These are phyloP conservation scores for Turdus rufiventris DNA, from an alignment of 2,113 vertebrate species.

Conservation along the genomic window DNA sequence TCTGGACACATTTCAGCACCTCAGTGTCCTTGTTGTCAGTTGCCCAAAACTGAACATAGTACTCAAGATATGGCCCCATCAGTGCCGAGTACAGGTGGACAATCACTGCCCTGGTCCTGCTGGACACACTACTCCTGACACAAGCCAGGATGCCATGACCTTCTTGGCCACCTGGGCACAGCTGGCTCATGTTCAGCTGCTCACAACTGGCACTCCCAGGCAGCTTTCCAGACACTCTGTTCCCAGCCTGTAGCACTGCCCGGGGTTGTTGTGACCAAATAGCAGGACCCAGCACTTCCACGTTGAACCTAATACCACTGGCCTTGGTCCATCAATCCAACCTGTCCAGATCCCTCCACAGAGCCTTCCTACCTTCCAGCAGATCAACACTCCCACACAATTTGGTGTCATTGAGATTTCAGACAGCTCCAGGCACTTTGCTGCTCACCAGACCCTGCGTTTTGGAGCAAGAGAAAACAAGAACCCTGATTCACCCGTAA, in stretches of 20 bases:
- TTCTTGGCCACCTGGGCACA: neutral
- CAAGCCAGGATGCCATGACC: too few species aligned
- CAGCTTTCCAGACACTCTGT: neutral
- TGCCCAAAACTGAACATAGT: neutral
- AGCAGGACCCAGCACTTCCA: neutral
- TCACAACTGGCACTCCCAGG: too few species aligned
- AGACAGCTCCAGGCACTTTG: neutral
- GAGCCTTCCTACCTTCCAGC: neutral
- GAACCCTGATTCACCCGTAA: neutral
- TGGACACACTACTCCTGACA: neutral
- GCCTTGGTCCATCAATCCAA: neutral
- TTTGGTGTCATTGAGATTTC: neutral
- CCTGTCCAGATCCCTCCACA: neutral
- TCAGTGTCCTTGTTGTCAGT: neutral
- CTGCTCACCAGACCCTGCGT: neutral
- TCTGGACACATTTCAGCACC: neutral
- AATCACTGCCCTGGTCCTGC: neutral
- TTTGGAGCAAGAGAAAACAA: neutral
- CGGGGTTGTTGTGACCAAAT: neutral
- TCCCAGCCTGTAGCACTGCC: neutral
- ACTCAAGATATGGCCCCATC: fast-evolving
- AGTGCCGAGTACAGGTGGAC: fast-evolving
- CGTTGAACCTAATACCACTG: neutral
- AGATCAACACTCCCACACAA: neutral
- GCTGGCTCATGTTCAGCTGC: neutral